These are phyloP conservation scores for Callimorpha dominula DNA, from an alignment of 2,888 invertebrate genomes.

Conservation along the genomic window DNA sequence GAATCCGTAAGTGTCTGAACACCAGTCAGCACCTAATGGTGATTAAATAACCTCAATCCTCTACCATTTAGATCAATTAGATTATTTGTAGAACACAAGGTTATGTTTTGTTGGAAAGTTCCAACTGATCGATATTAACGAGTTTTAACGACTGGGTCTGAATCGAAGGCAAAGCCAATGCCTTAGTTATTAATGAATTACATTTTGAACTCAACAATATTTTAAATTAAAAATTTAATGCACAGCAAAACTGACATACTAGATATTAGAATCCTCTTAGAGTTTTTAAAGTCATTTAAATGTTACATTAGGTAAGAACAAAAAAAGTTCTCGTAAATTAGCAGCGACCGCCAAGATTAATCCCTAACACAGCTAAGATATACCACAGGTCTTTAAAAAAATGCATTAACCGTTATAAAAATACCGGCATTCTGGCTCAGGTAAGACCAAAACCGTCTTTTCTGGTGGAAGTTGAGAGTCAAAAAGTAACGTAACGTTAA, in stretches of 20 bases:
- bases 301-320: too few relatives aligned
- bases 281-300: too few relatives aligned
- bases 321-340: too few relatives aligned
- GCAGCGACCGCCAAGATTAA: too few relatives aligned
- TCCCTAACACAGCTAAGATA: too few relatives aligned
- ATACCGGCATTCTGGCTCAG: too few relatives aligned
- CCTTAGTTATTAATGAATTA: not conserved
- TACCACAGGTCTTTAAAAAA: too few relatives aligned
- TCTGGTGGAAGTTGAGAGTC: too few relatives aligned
- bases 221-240: not conserved
- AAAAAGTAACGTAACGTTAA: too few relatives aligned
- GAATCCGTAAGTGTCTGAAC: constrained; percentile 52
- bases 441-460: too few relatives aligned
- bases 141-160: not conserved
- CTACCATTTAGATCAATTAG: constrained; percentile 39
- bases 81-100: constrained; percentile 37
- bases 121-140: not conserved
- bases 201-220: not conserved
- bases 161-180: not conserved
- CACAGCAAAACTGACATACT: not conserved
- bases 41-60: constrained; percentile 59
- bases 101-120: constrained; percentile 8
- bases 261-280: too few relatives aligned
- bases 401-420: too few relatives aligned
- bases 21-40: constrained; percentile 62